phyloP scores from a whole-genome alignment of 2,888 invertebrate genomes.

The Salticus scenicus region DNA sequence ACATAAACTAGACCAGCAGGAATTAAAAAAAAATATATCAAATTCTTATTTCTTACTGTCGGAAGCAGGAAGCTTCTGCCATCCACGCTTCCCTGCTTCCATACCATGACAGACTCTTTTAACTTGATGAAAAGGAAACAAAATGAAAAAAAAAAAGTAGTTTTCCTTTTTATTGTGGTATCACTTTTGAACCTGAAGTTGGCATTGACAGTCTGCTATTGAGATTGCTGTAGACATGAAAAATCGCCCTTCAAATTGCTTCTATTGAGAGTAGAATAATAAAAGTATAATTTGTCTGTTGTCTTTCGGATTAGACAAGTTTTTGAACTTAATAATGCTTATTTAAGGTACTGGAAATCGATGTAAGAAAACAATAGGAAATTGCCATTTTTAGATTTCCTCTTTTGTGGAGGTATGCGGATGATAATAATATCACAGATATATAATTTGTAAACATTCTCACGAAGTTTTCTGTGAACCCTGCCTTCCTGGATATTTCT shows the following conservation, averaged over 20 bases:
- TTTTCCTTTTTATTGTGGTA: neutral
- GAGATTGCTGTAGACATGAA: neutral
- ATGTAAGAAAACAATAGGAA: too few relatives aligned
- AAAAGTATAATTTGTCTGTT: neutral
- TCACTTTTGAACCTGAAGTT: slow-evolving; percentile 2
- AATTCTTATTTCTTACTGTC: slow-evolving; percentile 8
- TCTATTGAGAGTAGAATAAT: neutral
- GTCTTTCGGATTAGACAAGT: too few relatives aligned
- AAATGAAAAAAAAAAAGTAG: neutral
- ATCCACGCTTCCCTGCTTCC: slow-evolving; percentile 29
- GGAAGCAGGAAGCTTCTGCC: slow-evolving; percentile 37
- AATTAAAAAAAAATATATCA: neutral
- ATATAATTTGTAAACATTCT: too few relatives aligned
- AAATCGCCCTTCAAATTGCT: slow-evolving; percentile 24
- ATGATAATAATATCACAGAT: too few relatives aligned
- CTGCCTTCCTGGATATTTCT: too few relatives aligned
- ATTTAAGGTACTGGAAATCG: too few relatives aligned
- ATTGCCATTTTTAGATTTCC: too few relatives aligned
- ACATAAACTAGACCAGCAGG: neutral
- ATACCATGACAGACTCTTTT: slow-evolving; percentile 1
- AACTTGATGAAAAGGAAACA: slow-evolving; percentile 16
- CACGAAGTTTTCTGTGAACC: too few relatives aligned
- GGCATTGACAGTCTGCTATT: slow-evolving; percentile 19
- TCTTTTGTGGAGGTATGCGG: too few relatives aligned
- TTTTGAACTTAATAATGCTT: too few relatives aligned